Evolutionary conservation across 2,888 invertebrate species (phyloP).

Genomic region (Caenorhabditis imperialis): DNA sequence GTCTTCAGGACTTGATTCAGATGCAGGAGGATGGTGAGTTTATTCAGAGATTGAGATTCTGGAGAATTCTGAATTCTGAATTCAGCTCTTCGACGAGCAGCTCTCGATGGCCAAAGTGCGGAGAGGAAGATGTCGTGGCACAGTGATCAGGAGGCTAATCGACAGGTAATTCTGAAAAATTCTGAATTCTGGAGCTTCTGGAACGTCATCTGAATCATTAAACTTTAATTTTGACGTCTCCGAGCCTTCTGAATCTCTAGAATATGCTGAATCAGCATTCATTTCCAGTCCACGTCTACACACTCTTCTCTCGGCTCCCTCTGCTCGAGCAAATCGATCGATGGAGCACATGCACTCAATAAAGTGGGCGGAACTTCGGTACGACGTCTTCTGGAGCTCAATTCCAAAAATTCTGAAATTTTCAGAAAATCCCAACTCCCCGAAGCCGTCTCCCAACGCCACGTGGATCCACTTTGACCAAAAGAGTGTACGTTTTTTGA

Average conservation of each 20-base stretch:
- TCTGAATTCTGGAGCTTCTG: no score
- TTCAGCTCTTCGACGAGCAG: slow-evolving; percentile 50
- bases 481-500: slow-evolving; percentile 45
- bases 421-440: slow-evolving; percentile 39
- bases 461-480: slow-evolving; percentile 35
- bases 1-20: slow-evolving; percentile 51
- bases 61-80: neutral
- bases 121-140: slow-evolving; percentile 56
- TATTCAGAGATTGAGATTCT: no score
- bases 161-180: slow-evolving; percentile 21
- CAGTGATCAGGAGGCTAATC: slow-evolving; percentile 46
- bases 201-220: no score
- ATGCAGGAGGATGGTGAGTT: slow-evolving; percentile 51
- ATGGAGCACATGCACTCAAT: slow-evolving; percentile 36
- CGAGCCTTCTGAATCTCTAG: no score
- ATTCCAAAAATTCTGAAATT: no score
- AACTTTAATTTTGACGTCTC: no score
- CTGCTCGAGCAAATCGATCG: slow-evolving; percentile 48
- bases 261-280: neutral
- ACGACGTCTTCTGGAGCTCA: no score
- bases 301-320: slow-evolving; percentile 46
- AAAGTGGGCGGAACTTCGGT: slow-evolving; percentile 9
- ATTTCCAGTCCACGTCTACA: slow-evolving; percentile 32
- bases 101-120: slow-evolving; percentile 11
- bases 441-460: slow-evolving; percentile 50